Evolutionary conservation across 2,797 vertebrate genomes (phyloP).

Genomic region (Dallia pectoralis): DNA sequence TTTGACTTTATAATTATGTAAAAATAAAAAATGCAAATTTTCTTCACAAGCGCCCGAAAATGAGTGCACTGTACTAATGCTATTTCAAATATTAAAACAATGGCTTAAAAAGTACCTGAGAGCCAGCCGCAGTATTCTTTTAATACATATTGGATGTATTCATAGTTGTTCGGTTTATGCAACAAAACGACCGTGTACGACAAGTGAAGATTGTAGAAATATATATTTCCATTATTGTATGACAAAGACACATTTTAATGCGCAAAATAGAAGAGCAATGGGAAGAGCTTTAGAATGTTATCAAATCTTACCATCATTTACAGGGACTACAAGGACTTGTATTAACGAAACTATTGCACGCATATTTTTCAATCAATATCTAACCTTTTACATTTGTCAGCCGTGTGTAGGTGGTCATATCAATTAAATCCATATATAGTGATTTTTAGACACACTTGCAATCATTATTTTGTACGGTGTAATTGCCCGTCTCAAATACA

Average conservation of each 20-base stretch:
- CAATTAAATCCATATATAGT: background rate
- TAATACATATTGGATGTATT: no score
- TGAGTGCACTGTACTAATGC: no score
- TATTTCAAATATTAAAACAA: no score
- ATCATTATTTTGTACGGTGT: no score
- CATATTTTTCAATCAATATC: background rate
- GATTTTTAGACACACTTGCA: no score
- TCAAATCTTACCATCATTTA: background rate
- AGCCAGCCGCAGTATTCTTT: no score
- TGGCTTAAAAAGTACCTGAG: no score
- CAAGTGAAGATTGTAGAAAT: background rate
- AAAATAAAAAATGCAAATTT: no score
- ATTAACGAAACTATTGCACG: background rate
- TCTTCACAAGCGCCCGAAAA: no score
- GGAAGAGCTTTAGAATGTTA: background rate
- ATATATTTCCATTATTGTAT: constrained; percentile 9
- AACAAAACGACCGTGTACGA: background rate
- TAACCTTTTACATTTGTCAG: background rate
- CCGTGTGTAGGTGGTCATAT: background rate
- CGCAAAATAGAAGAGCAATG: background rate
- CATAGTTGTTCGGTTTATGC: background rate
- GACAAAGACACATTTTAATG: background rate
- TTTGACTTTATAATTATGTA: no score
- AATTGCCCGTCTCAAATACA: no score
- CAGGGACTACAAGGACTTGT: background rate